Evolutionary conservation across 2,888 invertebrate genomes (phyloP), one percentile per base, ranked within the genome.

Genomic region (Andrena chrysosceles): DNA sequence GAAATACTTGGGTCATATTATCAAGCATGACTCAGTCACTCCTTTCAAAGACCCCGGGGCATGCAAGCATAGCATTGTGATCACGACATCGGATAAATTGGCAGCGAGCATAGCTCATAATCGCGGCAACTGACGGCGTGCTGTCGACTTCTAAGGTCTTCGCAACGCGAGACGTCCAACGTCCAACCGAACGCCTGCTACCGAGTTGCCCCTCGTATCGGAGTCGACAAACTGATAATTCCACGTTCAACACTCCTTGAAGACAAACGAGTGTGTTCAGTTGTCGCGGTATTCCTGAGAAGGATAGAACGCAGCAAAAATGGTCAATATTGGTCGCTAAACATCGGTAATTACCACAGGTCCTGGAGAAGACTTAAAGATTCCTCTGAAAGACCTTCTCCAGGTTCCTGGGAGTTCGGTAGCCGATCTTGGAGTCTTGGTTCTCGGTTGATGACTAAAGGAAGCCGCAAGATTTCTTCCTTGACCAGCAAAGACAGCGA

Each of bases 81-180:
- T 79, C 80, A 13, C 67, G 63, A 49, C 56, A 35, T 29, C 6
- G 63, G 80, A 80, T 73, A 80, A 81, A 81, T 79, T 81, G 80
- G 81, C 81, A 79, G 67, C 67, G 31, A 56, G 63, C 80, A 63
- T 81, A 63, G 81, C 80, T 81, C 68, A 68, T 80, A 80, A 80
- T 79, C 81, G 81, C 49, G 48, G 56, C 68, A 72, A 79, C 80
- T 63, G 81, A 80, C 81, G 56, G 63, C 35, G 26, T 16, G 48
- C 29, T 62, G 73, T 73, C 42, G 48, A 20, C 73, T 80, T 80
- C 62, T 68, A 72, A 72, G 80, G 72, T 81, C 80, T 81, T 73
- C 81, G 49, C 66, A 5, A 42, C 31, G 29, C 26, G 29, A 33
- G 33, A 26, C 13, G 42, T 29, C 13, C 10, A 54, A 79, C 42